Conservation (phyloP, 1,140 invertebrate species). For the Macrotrachela quadricornifera region DNA sequence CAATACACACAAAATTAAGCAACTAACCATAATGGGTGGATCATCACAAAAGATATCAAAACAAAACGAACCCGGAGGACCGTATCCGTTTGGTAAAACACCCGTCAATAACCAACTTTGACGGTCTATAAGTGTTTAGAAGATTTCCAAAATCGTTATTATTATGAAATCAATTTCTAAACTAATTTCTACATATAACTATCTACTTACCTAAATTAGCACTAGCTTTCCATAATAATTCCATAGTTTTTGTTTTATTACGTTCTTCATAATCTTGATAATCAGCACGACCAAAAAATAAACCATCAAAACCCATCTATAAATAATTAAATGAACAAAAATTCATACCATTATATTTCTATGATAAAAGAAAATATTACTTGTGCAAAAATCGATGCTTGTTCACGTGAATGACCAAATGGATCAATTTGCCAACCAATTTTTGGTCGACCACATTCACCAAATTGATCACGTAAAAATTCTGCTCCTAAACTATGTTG, state of each 20-base stretch:
- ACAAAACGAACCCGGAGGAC: conserved; percentile 61
- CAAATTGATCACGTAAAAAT: conserved; percentile 56
- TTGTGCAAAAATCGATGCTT: conserved; percentile 56
- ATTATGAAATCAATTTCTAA: too few relatives aligned
- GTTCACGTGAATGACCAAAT: conserved; percentile 67
- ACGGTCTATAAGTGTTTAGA: conserved; percentile 19
- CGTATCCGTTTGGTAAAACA: conserved; percentile 52
- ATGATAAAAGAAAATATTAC: too few relatives aligned
- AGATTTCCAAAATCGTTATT: too few relatives aligned
- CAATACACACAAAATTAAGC: too few relatives aligned
- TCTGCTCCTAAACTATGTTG: conserved; percentile 48
- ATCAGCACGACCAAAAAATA: conserved; percentile 68
- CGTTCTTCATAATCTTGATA: conserved; percentile 55
- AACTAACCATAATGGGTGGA: conserved; percentile 40
- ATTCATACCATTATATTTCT: too few relatives aligned
- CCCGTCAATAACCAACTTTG: conserved; percentile 30
- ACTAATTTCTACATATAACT: too few relatives aligned
- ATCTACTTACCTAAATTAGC: conserved; percentile 25
- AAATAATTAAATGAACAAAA: too few relatives aligned
- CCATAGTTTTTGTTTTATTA: conserved; percentile 41
- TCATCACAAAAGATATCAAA: conserved; percentile 63
- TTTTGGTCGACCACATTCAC: conserved; percentile 50
- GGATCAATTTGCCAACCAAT: conserved; percentile 83
- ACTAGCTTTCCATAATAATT: conserved; percentile 57
- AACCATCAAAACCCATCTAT: conserved; percentile 44